Evolutionary conservation across 2,888 invertebrate genomes (phyloP).

Genomic region (Drosophila aldrichi): DNA sequence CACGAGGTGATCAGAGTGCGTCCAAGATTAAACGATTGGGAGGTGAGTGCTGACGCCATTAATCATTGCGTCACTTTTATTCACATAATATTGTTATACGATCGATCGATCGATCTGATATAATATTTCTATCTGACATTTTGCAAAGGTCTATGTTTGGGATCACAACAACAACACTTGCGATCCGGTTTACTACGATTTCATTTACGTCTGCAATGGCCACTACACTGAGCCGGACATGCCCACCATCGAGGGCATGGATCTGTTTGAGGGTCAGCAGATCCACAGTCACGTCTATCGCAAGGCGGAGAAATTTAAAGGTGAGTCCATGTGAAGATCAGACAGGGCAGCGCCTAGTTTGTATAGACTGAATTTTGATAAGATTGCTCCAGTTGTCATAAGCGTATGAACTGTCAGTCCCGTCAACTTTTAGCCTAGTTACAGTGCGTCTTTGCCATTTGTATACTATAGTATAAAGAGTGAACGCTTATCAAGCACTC

Average conservation of each 20-base stretch:
- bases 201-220: constrained; percentile 94
- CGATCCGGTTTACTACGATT: constrained; percentile 89
- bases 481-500: constrained; percentile 36
- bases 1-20: constrained; percentile 87
- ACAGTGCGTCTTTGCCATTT: constrained; percentile 17
- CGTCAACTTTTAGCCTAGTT: constrained; percentile 15
- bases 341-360: neutral
- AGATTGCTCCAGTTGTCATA: constrained; percentile 1
- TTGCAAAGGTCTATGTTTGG: constrained; percentile 78
- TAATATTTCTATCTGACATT: neutral
- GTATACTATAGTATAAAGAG: constrained; percentile 5
- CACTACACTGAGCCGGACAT: constrained; percentile 93
- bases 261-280: constrained; percentile 87
- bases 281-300: constrained; percentile 95
- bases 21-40: constrained; percentile 88
- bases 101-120: neutral
- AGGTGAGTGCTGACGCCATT: constrained; percentile 85
- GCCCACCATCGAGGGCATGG: constrained; percentile 90
- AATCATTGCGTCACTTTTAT: constrained; percentile 14
- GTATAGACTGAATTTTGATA: constrained; percentile 1
- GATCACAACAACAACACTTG: constrained; percentile 75
- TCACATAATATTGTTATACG: neutral
- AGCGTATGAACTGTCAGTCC: neutral
- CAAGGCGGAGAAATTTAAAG: constrained; percentile 89
- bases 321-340: constrained; percentile 54